A percentile compares a stretch with the other conserved stretches of the same genome.
phyloP scores from a whole-genome alignment of 2,113 vertebrate genomes.

The Penelope pileata region DNA sequence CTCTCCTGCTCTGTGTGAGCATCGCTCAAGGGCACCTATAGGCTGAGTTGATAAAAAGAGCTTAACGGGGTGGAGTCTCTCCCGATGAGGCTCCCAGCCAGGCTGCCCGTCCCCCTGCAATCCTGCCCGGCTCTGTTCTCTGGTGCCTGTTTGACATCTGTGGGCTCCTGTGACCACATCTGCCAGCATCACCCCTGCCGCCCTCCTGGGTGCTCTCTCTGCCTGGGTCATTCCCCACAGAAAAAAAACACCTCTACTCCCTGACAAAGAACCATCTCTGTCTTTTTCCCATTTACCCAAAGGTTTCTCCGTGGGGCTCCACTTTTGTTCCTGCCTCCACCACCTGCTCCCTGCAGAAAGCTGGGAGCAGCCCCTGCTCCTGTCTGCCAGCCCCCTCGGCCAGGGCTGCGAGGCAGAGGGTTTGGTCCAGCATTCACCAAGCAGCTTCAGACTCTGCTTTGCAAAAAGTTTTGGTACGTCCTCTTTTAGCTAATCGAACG shows the following conservation, averaged over 20 bases:
- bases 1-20: background rate
- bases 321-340: background rate
- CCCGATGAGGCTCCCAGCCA: background rate
- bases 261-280: background rate
- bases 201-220: background rate
- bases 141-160: background rate
- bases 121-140: background rate
- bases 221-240: background rate
- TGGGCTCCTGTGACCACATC: background rate
- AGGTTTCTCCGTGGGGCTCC: background rate
- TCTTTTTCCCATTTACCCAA: background rate
- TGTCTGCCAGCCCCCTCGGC: background rate
- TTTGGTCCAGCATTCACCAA: background rate
- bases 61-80: background rate
- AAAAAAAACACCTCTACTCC: background rate
- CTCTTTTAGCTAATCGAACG: background rate
- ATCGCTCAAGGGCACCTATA: background rate
- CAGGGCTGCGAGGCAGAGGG: background rate
- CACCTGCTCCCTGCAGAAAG: constrained; percentile 17
- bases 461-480: background rate
- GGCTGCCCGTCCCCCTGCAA: fast-evolving
- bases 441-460: background rate
- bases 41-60: background rate
- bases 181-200: fast-evolving
- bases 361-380: background rate